Conservation (phyloP, 2,888 invertebrate genomes). For the Ectemnius continuus region DNA sequence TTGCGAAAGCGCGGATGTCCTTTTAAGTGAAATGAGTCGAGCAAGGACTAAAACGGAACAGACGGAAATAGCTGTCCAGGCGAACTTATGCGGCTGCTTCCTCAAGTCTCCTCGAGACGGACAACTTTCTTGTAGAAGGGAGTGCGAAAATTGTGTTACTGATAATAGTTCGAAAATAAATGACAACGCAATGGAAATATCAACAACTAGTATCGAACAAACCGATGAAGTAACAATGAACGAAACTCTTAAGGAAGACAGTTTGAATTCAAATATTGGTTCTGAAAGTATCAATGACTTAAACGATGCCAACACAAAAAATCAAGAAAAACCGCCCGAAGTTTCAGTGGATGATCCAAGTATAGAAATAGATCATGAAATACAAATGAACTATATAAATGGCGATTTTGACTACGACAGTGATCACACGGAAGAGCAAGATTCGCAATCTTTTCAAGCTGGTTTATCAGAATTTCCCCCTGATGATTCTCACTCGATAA, state of each 20-base stretch:
- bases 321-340: background rate
- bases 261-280: background rate
- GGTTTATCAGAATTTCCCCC: background rate
- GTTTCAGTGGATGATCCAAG: background rate
- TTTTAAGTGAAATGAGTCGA: background rate
- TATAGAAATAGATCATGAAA: constrained; percentile 9
- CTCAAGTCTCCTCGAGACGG: background rate
- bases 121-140: too few species aligned
- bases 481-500: background rate
- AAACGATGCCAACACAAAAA: background rate
- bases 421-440: constrained; percentile 41
- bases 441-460: background rate
- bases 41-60: background rate
- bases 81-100: constrained; percentile 22
- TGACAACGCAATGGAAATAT: too few species aligned
- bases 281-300: background rate
- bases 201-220: too few species aligned
- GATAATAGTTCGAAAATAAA: background rate
- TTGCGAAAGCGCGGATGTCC: constrained; percentile 9
- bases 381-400: constrained; percentile 47
- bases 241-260: background rate
- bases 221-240: background rate
- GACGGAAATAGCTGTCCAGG: constrained; percentile 21
- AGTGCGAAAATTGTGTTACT: too few species aligned
- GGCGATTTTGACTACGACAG: constrained; percentile 54